phyloP scores from a whole-genome alignment of 2,113 vertebrate species.

The Trochalopteron elliotii region DNA sequence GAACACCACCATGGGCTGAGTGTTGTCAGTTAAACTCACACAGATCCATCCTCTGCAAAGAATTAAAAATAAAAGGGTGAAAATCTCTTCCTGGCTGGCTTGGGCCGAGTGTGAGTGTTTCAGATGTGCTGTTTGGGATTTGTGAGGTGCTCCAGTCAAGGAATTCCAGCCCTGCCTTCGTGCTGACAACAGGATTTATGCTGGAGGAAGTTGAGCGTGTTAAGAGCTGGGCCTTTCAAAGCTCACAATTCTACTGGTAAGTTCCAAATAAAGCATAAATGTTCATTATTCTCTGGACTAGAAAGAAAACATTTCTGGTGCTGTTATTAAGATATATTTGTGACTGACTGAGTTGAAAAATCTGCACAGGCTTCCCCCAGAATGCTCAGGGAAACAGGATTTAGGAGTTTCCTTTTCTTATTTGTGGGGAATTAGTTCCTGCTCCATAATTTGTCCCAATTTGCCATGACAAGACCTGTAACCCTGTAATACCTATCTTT shows the following conservation, averaged over 20 bases:
- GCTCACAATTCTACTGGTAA: background rate
- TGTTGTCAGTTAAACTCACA: background rate
- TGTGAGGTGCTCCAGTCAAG: background rate
- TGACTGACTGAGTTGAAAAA: background rate
- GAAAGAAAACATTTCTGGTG: background rate
- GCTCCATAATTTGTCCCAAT: background rate
- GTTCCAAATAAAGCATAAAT: background rate
- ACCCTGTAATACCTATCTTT: background rate
- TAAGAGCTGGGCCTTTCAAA: background rate
- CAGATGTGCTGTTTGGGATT: background rate
- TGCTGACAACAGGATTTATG: conserved; percentile 18
- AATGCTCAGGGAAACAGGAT: background rate
- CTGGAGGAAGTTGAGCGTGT: background rate
- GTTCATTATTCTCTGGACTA: background rate
- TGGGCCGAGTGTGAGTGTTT: background rate
- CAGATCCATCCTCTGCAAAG: background rate
- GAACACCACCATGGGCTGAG: background rate
- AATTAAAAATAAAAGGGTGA: background rate
- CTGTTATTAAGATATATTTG: background rate
- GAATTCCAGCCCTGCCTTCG: background rate
- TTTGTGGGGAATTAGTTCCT: background rate
- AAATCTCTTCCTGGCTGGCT: background rate
- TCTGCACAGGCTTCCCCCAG: background rate
- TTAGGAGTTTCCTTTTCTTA: conserved; percentile 8
- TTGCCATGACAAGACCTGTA: conserved; percentile 29